These are phyloP conservation scores for Triops cancriformis DNA, from an alignment of 1,140 invertebrate species.

Conservation along the genomic window DNA sequence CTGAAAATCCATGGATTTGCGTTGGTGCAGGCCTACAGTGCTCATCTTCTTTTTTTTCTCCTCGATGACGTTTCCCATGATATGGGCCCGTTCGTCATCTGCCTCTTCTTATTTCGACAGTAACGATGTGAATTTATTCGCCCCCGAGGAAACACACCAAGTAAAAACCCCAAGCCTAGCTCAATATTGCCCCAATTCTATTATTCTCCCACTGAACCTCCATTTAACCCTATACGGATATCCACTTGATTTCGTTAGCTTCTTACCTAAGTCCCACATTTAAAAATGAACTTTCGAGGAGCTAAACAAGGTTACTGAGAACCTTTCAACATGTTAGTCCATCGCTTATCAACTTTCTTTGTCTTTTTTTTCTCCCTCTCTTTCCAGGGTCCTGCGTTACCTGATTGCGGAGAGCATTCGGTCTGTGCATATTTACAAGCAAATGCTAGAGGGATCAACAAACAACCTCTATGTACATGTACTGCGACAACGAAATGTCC, in stretches of 20 bases:
- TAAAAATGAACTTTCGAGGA: too few species aligned
- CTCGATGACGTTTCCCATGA: background rate
- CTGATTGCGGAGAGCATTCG: slow-evolving; percentile 34
- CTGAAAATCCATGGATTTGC: background rate
- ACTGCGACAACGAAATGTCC: slow-evolving; percentile 33
- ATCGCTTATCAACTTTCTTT: background rate
- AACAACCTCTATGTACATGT: slow-evolving; percentile 37
- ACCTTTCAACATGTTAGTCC: background rate
- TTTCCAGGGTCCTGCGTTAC: slow-evolving; percentile 6
- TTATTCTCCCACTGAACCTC: background rate
- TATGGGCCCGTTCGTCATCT: background rate
- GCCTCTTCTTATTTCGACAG: background rate
- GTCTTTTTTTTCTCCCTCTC: background rate
- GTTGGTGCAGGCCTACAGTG: background rate
- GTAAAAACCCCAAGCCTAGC: background rate
- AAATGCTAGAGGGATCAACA: slow-evolving; percentile 38
- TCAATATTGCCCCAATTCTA: background rate
- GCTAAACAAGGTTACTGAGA: background rate
- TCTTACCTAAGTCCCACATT: too few species aligned
- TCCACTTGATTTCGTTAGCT: too few species aligned
- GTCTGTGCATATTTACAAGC: slow-evolving; percentile 40
- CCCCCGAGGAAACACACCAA: background rate
- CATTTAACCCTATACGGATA: background rate
- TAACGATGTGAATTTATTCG: background rate
- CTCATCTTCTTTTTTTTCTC: background rate